phyloP scores from a whole-genome alignment of 2,797 vertebrate genomes.

The Streptopelia turtur region DNA sequence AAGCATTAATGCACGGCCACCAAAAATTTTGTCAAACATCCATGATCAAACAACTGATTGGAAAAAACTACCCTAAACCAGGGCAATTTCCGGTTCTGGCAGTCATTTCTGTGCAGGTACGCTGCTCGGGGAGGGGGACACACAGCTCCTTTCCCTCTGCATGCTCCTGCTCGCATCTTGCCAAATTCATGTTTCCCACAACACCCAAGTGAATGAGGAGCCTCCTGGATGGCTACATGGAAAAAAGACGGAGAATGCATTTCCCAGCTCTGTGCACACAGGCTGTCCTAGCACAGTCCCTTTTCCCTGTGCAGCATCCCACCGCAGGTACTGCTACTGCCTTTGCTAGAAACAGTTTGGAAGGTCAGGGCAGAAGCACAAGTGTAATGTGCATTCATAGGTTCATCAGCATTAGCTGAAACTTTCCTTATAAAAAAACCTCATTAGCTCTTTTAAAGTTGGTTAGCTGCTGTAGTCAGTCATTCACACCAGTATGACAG shows the following conservation, averaged over 20 bases:
- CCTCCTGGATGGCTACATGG: rapidly evolving
- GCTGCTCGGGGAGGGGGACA: not conserved
- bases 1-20: not conserved
- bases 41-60: not conserved
- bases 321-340: not conserved
- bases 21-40: not conserved
- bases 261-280: not conserved
- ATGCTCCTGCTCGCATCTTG: rapidly evolving
- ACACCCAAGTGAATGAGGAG: not conserved
- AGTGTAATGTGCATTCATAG: no score
- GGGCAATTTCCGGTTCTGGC: rapidly evolving
- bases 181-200: not conserved
- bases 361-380: not conserved
- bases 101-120: not conserved
- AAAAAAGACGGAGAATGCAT: not conserved
- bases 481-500: not conserved
- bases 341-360: not conserved
- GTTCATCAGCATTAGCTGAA: not conserved
- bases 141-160: not conserved
- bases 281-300: no score
- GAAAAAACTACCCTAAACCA: not conserved
- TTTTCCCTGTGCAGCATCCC: no score
- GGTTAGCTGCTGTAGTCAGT: not conserved
- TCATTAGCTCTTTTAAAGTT: not conserved
- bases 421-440: not conserved